Base-by-base conservation (phyloP, 1,140 invertebrate species). In the Monomorium pharaonis region DNA sequence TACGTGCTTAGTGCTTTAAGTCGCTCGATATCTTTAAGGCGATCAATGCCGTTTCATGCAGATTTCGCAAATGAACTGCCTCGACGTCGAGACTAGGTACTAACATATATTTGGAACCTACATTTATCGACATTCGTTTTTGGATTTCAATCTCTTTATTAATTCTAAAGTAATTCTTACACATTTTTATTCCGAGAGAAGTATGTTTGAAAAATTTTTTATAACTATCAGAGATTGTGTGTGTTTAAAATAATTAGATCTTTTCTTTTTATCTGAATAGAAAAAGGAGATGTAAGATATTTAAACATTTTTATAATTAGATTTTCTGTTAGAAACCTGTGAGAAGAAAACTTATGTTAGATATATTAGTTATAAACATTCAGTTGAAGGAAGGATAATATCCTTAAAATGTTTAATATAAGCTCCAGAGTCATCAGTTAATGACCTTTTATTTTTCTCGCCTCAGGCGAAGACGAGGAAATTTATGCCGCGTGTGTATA, bases 11-110 rank as follows among this genome's bases (percentile, higher is more conserved):
- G 54, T 37, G 47, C 62, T 37, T 83, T 74, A 30, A 83, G 37
- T 58, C 51, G 42, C 67, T 37, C 51, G 27, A 65, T 89, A 89
- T 86, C 77, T 87, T 80, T 70, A 63, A 89, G 56, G 58, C 80
- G 56, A 69, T 89, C 84, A 33, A 60, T 60, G 85, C 56, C 49
- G 49, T 86, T 89, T 47, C 24, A 18, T 33, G 42, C 37, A 49
- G 51, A 65, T 60, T 86, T 84, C 60, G 80, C 85, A 77, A 89
- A 90, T 85, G 27, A 85, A 86, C 21, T 70, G 47, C 7, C 33
- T 69, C 42, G 24, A 21, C 65, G 30, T 37, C 60, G 24, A 58
- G 51, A 72, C 18, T 27, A 33, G 42, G 24, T 80, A 56, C 18
- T 72, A 72, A 58, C 54, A 65, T 51, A 54, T 33, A 72, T 74